Evolutionary conservation across 2,888 invertebrate genomes (phyloP), one percentile per base, ranked within the genome.

Genomic region (Dicycla oo): DNA sequence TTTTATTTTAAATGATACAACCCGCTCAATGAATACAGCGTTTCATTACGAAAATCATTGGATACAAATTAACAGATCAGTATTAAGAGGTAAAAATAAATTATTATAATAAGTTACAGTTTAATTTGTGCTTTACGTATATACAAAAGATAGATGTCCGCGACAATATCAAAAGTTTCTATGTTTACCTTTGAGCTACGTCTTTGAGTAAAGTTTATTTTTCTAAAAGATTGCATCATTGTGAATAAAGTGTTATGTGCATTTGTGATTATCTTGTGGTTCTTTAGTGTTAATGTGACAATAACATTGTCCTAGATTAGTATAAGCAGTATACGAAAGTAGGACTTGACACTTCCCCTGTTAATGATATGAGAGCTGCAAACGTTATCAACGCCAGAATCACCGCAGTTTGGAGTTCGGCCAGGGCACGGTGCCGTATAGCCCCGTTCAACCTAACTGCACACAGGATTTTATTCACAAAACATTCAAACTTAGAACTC

Each of bases 41-140:
- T 91, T 92, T 91, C 86, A 90, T 91, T 90, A 88, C 69, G 78
- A 91, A 80, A 92, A 91, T 87, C 80, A 90, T 88, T 88, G 72
- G 82, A 86, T 91, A 91, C 86, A 93, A 92, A 91, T 88, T 77
- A 91, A 89, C 77, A 73, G 67, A 78, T 69, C 69, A 66, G 73
- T 30, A 68, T 71, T 74, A 76, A 75, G 77, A 83, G 80, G 63
- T 80, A 80, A 86, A 87, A 82, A 82, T 79, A 81, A 85, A 84
- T 76, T 81, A 87, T 75, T 74, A 73, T 49, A 82, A 82, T 83
- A 84, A 82, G 76, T 81, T 83, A 85, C 75, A 84, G 78, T 86
- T 82, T 77, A 81, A 81, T 67, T 71, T 76, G 82, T 88, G 86
- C 82, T 82, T 75, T 86, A 79, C 62, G 43, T 78, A 87, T 86